These are phyloP conservation scores for Altica lythri DNA, from an alignment of 2,888 invertebrate species.

Conservation along the genomic window DNA sequence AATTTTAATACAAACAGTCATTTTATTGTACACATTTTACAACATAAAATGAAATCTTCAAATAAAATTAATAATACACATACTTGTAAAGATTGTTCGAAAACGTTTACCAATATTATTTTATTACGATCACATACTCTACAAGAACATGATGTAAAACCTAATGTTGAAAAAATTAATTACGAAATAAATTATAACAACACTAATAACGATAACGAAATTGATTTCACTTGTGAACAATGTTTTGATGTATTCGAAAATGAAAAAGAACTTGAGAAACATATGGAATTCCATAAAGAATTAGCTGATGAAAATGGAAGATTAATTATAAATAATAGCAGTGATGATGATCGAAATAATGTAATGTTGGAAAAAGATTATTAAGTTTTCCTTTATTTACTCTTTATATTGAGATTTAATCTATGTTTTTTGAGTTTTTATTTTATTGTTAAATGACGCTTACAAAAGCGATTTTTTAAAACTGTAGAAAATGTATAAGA, in stretches of 20 bases:
- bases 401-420: too few relatives aligned
- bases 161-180: too few relatives aligned
- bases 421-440: too few relatives aligned
- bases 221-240: conserved; percentile 34
- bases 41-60: conserved; percentile 27
- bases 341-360: too few relatives aligned
- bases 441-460: too few relatives aligned
- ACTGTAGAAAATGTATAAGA: too few relatives aligned
- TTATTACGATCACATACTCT: conserved; percentile 25
- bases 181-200: neutral
- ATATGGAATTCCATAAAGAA: conserved; percentile 38
- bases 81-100: conserved; percentile 22
- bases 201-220: neutral
- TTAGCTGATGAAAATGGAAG: too few relatives aligned
- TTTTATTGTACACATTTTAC: conserved; percentile 27
- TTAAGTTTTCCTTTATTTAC: too few relatives aligned
- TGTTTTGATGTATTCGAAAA: conserved; percentile 39
- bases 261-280: conserved; percentile 35
- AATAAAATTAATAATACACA: conserved; percentile 1
- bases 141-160: too few relatives aligned
- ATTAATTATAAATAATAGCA: too few relatives aligned
- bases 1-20: conserved; percentile 25
- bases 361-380: too few relatives aligned
- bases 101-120: conserved; percentile 19
- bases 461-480: too few relatives aligned